These are phyloP conservation scores for Drosophila sechellia DNA, from an alignment of 1,140 invertebrate species.

Conservation along the genomic window DNA sequence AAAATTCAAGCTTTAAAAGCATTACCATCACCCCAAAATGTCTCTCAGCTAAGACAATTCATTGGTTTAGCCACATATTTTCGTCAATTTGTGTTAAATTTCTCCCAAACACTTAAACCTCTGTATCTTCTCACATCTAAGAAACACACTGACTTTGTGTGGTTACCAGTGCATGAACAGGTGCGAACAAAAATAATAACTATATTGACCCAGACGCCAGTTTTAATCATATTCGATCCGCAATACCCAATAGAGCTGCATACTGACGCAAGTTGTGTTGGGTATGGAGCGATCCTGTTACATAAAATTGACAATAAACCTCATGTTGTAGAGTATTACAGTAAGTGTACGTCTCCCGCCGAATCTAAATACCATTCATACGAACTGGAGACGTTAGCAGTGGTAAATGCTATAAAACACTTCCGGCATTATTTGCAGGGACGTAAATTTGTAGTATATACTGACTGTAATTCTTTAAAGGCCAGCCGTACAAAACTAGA, in stretches of 20 bases:
- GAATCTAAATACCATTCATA: conserved; percentile 1
- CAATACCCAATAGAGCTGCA: conserved; percentile 10
- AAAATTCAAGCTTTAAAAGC: not conserved
- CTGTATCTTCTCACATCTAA: not conserved
- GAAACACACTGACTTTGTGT: not conserved
- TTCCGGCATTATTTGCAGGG: conserved; percentile 11
- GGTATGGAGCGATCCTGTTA: conserved; percentile 5
- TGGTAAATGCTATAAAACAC: not conserved
- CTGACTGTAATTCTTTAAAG: conserved; percentile 6
- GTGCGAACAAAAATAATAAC: not conserved
- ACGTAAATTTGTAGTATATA: conserved; percentile 2
- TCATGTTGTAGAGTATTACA: conserved; percentile 2
- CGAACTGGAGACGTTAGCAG: not conserved
- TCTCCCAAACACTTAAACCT: no score
- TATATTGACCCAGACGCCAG: not conserved
- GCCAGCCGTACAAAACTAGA: conserved; percentile 4
- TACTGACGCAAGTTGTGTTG: conserved; percentile 5
- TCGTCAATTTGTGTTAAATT: not conserved
- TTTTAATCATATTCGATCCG: conserved; percentile 4
- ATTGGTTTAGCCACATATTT: not conserved
- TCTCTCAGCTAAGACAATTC: not conserved
- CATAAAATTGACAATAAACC: not conserved
- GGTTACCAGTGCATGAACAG: not conserved
- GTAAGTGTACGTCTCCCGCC: conserved; percentile 4
- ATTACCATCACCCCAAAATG: not conserved